Conservation (phyloP, 2,113 vertebrate species). For the Laticauda colubrina region DNA sequence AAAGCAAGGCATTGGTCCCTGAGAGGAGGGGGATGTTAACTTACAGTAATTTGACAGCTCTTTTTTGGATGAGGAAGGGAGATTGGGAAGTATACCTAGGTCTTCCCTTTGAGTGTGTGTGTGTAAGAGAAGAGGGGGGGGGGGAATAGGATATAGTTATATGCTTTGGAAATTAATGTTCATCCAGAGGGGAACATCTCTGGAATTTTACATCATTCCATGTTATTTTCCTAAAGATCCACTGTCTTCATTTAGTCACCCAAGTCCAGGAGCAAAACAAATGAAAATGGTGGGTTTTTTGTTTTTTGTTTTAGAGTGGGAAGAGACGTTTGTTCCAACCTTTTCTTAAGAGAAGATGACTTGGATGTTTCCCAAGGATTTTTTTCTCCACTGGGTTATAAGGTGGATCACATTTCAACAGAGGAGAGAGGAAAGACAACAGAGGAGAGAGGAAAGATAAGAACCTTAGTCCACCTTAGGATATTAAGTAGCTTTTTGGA, state of each 20-base stretch:
- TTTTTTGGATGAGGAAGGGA: slow-evolving; percentile 1
- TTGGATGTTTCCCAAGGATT: too few relatives aligned
- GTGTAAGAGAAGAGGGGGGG: not conserved
- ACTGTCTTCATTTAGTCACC: too few relatives aligned
- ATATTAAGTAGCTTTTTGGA: not conserved
- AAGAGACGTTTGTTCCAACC: too few relatives aligned
- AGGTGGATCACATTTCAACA: not conserved
- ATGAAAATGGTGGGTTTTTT: not conserved
- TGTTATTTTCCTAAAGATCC: not conserved
- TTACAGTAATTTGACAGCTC: not conserved
- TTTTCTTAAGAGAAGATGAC: not conserved
- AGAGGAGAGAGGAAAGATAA: not conserved
- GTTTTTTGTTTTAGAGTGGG: not conserved
- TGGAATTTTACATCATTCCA: not conserved
- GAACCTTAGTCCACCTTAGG: not conserved
- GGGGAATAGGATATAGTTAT: not conserved
- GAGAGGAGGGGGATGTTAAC: not conserved
- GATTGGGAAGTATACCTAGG: slow-evolving; percentile 9
- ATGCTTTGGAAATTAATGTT: not conserved
- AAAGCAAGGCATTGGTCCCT: not conserved
- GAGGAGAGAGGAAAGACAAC: too few relatives aligned
- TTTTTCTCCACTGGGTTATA: not conserved
- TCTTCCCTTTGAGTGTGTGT: not conserved
- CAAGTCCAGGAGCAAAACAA: not conserved
- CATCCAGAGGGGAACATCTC: not conserved